phyloP scores from a whole-genome alignment of 2,888 invertebrate species.

The Synanthedon andrenaeformis region DNA sequence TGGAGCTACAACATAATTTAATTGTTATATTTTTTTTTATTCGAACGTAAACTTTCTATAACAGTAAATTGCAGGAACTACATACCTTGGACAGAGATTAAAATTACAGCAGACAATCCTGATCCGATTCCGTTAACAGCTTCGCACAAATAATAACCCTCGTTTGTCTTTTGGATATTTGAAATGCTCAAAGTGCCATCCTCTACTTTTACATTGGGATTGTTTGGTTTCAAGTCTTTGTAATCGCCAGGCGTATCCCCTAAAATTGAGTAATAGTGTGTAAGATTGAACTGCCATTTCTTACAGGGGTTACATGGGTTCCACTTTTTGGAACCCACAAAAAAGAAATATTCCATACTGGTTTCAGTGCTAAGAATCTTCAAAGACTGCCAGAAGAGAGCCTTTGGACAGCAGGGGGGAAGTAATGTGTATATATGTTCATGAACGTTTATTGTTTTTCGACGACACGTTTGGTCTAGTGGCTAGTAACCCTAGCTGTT shows the following conservation, averaged over 20 bases:
- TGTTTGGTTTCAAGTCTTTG: constrained; percentile 90
- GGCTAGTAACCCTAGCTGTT: too few species aligned
- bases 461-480: too few species aligned
- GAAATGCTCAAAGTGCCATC: constrained; percentile 92
- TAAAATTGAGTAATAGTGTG: constrained; percentile 34
- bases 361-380: too few species aligned
- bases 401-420: too few species aligned
- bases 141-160: constrained; percentile 95
- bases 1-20: constrained; percentile 74
- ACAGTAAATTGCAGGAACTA: not conserved
- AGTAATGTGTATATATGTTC: not conserved
- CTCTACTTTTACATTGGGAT: constrained; percentile 91
- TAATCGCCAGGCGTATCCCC: constrained; percentile 93
- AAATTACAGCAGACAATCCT: constrained; percentile 92
- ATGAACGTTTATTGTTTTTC: too few species aligned
- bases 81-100: constrained; percentile 92
- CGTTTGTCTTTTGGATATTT: constrained; percentile 92
- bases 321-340: too few species aligned
- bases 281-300: not conserved
- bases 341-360: too few species aligned
- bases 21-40: not conserved
- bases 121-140: constrained; percentile 96
- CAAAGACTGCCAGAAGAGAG: too few species aligned
- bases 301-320: too few species aligned
- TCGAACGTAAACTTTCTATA: too few species aligned